Evolutionary conservation across 2,113 vertebrate species (phyloP).

Genomic region (Sapayoa aenigma): DNA sequence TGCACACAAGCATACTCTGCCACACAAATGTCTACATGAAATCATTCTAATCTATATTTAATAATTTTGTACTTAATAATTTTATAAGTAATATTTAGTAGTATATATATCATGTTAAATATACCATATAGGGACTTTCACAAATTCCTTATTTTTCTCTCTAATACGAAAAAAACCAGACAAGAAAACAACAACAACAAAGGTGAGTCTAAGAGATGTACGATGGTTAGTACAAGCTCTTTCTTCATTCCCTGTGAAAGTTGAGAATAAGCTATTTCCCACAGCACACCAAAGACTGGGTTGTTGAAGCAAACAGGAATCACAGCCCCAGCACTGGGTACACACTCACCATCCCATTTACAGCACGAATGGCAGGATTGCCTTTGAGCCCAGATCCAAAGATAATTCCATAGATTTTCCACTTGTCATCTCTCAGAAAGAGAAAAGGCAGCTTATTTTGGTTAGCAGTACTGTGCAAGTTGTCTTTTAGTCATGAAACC

Average conservation of each 20-base stretch:
- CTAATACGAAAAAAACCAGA: not conserved
- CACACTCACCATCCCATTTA: fast-evolving
- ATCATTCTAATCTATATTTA: not conserved
- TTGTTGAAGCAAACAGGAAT: not conserved
- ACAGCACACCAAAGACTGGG: not conserved
- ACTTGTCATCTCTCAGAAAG: not conserved
- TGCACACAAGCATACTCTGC: not conserved
- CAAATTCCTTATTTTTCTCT: not conserved
- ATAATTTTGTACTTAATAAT: not conserved
- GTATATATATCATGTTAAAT: not conserved
- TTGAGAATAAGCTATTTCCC: not conserved
- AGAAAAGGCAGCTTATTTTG: not conserved
- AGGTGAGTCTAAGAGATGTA: not conserved
- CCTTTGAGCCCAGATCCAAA: not conserved
- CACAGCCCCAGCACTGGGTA: fast-evolving
- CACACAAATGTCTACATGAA: not conserved
- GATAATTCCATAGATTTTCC: not conserved
- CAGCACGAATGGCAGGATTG: not conserved
- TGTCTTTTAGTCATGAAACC: not conserved
- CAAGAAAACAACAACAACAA: not conserved
- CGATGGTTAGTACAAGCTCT: fast-evolving
- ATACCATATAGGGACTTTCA: not conserved
- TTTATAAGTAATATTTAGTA: not conserved
- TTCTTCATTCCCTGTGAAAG: not conserved
- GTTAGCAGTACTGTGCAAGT: not conserved